Base-by-base conservation (phyloP, 2,113 vertebrate genomes). In the Artemisiospiza belli region DNA sequence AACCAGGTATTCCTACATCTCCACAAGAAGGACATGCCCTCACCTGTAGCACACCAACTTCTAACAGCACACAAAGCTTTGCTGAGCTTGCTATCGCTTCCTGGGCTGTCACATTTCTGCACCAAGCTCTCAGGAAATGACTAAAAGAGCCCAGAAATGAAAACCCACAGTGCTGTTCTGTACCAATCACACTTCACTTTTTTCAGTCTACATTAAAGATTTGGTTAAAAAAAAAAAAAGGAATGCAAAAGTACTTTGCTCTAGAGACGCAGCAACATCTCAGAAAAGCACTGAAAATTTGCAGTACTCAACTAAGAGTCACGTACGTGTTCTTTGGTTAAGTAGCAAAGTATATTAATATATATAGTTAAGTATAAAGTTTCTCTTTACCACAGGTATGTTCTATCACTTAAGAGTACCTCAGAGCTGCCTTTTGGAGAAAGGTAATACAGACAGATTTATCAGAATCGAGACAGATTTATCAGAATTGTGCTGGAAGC, bases 101-200 rank as follows among this genome's bases (percentile, higher is more conserved):
- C 95, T 97, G 89, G 43, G 11, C 76, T 79, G 91, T 92, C 86
- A 95, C 70, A 90, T 94, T 82, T 97, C 94, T 97, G 64, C 78
- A 89, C 41, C 49, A 67, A 72, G 95, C 84, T 90, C 94, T 97
- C 97, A 98, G 97, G 97, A 98, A 98, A 97, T 98, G 94, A 96
- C 96, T 94, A 96, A 95, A 97, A 96, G 91, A 96, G 92, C 68
- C 39, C 90, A 90, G 85, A 76, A 94, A 88, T 96, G 92, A 97
- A 98, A 97, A 93, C 87, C 94, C 97, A 96, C 95, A 91, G 63
- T 46, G 83, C 79, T 19, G 57, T 59, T 87, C 87, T 93, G 86
- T 62, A 33, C 92, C 91, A 96, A 97, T 95, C 87, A 94, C 87
- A 87, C 91, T 94, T 96, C 87, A 21, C 91, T 84, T 83, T 92